Conservation (phyloP, 35 echinoderm and acorn worm species). For the Amphiura filiformis region DNA sequence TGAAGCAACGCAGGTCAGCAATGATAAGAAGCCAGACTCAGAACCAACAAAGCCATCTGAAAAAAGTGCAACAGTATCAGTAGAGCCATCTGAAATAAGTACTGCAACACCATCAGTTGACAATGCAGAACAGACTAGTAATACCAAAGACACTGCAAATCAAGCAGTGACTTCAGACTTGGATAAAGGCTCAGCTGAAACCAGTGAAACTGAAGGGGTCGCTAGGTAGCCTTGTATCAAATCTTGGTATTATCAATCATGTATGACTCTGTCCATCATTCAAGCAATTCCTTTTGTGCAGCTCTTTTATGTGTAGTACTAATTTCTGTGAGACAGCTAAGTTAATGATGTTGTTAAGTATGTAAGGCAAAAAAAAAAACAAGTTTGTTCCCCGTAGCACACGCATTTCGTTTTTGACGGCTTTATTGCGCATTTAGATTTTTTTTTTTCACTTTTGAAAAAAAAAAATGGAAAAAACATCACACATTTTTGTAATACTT, state of each 20-base stretch:
- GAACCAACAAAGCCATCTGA: background rate
- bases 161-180: background rate
- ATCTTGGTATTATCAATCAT: background rate
- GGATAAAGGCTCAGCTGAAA: background rate
- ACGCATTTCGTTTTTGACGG: too few relatives aligned
- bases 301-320: too few relatives aligned
- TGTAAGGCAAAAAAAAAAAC: too few relatives aligned
- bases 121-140: background rate
- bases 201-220: background rate
- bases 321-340: too few relatives aligned
- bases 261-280: too few relatives aligned
- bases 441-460: too few relatives aligned
- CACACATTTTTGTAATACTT: too few relatives aligned
- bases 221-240: background rate
- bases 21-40: background rate
- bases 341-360: too few relatives aligned
- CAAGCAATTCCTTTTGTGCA: too few relatives aligned
- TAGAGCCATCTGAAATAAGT: background rate
- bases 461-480: too few relatives aligned
- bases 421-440: too few relatives aligned
- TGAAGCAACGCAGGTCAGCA: background rate
- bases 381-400: too few relatives aligned
- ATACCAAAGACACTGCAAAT: background rate
- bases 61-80: background rate
- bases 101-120: background rate